A percentile compares a stretch with the other conserved stretches of the same genome.
These are phyloP conservation scores for Limanda limanda DNA, from an alignment of 2,113 vertebrate genomes.

Conservation along the genomic window DNA sequence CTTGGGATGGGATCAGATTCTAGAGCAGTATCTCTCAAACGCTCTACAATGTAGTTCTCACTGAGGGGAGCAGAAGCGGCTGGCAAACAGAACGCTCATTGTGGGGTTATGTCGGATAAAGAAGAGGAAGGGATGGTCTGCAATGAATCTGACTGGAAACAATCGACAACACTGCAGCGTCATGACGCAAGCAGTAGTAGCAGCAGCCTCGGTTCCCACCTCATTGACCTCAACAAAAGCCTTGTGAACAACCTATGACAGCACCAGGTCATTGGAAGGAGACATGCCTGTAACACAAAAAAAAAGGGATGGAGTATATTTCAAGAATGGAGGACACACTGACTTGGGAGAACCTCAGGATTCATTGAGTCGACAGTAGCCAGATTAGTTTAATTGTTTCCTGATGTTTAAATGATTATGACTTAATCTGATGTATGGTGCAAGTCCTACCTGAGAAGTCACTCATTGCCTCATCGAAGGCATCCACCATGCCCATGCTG, in stretches of 20 bases:
- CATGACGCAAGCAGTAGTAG: constrained; percentile 81
- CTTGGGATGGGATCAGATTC: constrained; percentile 2
- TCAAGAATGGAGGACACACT: not conserved
- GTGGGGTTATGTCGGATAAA: constrained; percentile 87
- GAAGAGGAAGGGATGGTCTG: constrained; percentile 93
- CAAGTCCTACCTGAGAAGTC: constrained; percentile 82
- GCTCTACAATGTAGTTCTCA: constrained; percentile 10
- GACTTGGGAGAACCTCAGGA: not conserved
- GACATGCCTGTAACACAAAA: constrained; percentile 84
- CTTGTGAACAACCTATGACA: constrained; percentile 90
- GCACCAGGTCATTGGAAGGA: constrained; percentile 74
- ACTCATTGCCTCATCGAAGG: constrained; percentile 72
- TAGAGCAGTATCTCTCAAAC: too few relatives aligned
- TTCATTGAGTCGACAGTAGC: not conserved
- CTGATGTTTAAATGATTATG: not conserved
- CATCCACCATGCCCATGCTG: constrained; percentile 87
- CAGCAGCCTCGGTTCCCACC: constrained; percentile 90
- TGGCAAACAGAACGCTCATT: constrained; percentile 85
- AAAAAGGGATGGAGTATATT: not conserved
- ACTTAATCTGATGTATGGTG: not conserved
- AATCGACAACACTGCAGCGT: constrained; percentile 59
- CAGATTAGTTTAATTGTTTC: not conserved
- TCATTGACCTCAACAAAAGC: constrained; percentile 91
- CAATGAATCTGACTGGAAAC: constrained; percentile 76
- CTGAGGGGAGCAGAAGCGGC: constrained; percentile 84